A percentile compares a stretch with the other conserved stretches of the same genome.
Evolutionary conservation across 2,888 invertebrate species (phyloP).

Genomic region (Molanna angustata): DNA sequence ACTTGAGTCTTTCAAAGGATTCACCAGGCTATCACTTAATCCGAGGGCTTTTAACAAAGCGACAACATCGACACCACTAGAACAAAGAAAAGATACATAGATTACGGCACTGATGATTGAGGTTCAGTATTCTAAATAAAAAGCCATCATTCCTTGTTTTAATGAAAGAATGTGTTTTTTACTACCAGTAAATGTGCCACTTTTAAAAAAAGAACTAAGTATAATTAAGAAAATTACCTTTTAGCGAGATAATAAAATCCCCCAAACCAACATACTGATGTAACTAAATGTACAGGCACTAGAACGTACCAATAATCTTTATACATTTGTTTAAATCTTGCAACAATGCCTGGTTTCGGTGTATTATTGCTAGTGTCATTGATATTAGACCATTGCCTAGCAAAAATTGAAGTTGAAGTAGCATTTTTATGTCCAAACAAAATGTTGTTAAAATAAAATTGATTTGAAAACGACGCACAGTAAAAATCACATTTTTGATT

Average conservation of each 20-base stretch:
- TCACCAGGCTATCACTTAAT: conserved; percentile 73
- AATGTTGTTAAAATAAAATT: too few species aligned
- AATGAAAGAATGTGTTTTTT: too few species aligned
- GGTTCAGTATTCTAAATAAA: too few species aligned
- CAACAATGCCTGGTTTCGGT: conserved; percentile 63
- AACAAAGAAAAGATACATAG: background rate
- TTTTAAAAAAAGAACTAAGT: too few species aligned
- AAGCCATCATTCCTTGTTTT: too few species aligned
- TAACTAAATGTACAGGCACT: conserved; percentile 87
- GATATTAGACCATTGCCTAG: too few species aligned
- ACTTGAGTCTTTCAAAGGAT: conserved; percentile 71
- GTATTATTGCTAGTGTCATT: conserved; percentile 2
- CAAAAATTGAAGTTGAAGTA: too few species aligned
- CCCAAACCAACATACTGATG: conserved; percentile 86
- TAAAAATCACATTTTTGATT: too few species aligned
- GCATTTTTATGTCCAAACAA: too few species aligned
- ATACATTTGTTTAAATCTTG: conserved; percentile 87
- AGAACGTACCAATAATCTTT: conserved; percentile 96
- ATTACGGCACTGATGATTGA: too few species aligned
- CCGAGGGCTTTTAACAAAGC: conserved; percentile 72
- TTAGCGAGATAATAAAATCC: conserved; percentile 82
- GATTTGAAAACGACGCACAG: too few species aligned
- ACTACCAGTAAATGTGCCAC: too few species aligned
- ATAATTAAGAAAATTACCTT: conserved; percentile 64
- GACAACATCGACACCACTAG: conserved; percentile 89